These are phyloP conservation scores for Carassius auratus DNA, from an alignment of 2,113 vertebrate genomes.

Conservation along the genomic window DNA sequence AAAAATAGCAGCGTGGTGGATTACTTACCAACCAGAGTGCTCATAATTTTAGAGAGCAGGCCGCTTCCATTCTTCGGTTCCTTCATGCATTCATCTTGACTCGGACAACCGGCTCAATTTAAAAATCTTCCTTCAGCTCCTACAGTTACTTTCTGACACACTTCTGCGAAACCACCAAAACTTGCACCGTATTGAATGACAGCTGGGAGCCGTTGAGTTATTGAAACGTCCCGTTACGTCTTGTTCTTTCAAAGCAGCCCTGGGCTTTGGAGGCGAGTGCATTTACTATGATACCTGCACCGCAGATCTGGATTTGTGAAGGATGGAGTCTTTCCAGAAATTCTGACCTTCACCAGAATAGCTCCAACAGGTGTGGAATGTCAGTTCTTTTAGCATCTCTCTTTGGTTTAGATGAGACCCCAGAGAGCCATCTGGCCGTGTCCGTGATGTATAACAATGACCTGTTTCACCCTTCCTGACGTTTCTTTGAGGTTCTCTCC, in stretches of 20 bases:
- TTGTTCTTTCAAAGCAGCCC: slow-evolving; percentile 28
- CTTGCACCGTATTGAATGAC: slow-evolving; percentile 26
- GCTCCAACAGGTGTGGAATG: slow-evolving; percentile 44
- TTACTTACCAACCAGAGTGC: slow-evolving; percentile 29
- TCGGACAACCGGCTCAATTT: slow-evolving; percentile 41
- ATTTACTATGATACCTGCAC: neutral
- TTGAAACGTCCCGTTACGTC: slow-evolving; percentile 24
- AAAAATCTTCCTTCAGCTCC: slow-evolving; percentile 45
- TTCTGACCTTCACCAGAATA: slow-evolving; percentile 35
- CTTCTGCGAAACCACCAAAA: slow-evolving; percentile 20
- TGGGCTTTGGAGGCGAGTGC: slow-evolving; percentile 5
- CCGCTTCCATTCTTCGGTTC: slow-evolving; percentile 4
- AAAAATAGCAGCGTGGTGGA: slow-evolving; percentile 43
- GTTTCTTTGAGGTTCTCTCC: slow-evolving; percentile 16
- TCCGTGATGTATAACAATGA: slow-evolving; percentile 47
- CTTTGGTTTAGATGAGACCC: slow-evolving; percentile 40
- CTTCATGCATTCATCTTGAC: slow-evolving; percentile 38
- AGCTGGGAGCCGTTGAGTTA: slow-evolving; percentile 24
- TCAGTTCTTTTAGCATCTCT: slow-evolving; percentile 22
- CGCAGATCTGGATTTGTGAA: slow-evolving; percentile 23
- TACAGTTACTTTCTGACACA: slow-evolving; percentile 24
- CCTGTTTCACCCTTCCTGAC: slow-evolving; percentile 31
- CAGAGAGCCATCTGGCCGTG: slow-evolving; percentile 30
- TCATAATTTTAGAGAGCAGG: slow-evolving; percentile 30
- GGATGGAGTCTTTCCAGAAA: slow-evolving; percentile 22